A percentile compares a stretch with the other conserved stretches of the same genome.
phyloP scores from a whole-genome alignment of 2,797 vertebrate genomes.

The Catharus ustulatus region DNA sequence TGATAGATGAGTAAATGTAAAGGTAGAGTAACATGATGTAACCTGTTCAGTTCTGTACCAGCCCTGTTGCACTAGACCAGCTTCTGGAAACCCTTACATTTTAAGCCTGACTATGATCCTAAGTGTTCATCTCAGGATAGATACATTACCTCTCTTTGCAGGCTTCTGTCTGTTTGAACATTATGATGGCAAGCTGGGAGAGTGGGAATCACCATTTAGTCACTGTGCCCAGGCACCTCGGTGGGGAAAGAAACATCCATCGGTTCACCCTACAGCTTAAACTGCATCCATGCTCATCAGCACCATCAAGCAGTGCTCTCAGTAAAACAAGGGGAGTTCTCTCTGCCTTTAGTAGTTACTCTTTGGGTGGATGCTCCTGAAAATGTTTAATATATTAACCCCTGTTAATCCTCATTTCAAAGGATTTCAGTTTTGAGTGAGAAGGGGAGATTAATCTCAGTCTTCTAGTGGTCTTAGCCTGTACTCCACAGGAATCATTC shows the following conservation, averaged over 20 bases:
- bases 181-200: neutral
- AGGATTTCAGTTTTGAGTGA: neutral
- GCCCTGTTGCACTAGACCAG: neutral
- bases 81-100: neutral
- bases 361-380: neutral
- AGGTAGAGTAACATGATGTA: neutral
- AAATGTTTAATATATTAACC: neutral
- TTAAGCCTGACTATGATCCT: neutral
- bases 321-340: neutral
- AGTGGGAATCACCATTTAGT: neutral
- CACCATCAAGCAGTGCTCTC: neutral
- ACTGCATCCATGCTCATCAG: neutral
- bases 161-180: neutral
- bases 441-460: neutral
- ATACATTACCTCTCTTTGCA: neutral
- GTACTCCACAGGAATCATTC: fast-evolving
- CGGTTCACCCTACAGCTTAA: neutral
- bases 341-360: neutral
- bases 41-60: neutral
- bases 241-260: neutral
- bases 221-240: neutral
- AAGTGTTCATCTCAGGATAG: neutral
- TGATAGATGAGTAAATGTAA: neutral
- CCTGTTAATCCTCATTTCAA: neutral
- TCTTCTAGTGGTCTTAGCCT: neutral